Conservation (phyloP, 2,888 invertebrate genomes). For the Resseliella maxima region DNA sequence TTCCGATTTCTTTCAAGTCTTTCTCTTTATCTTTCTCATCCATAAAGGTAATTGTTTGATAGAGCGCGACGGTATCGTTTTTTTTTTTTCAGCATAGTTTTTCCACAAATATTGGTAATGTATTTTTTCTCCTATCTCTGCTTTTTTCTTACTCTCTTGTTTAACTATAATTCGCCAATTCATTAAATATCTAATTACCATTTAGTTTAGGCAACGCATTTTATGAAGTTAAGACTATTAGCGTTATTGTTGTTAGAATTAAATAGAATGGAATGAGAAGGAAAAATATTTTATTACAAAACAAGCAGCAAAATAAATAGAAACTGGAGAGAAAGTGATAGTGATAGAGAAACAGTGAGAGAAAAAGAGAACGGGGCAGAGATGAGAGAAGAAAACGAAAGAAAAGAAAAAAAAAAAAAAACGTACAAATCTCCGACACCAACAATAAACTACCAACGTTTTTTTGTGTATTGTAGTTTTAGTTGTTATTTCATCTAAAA, state of each 20-base stretch:
- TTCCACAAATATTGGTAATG: not conserved
- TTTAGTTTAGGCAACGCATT: not conserved
- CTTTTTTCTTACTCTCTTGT: too few species aligned
- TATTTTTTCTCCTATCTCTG: too few species aligned
- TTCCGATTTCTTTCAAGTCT: too few species aligned
- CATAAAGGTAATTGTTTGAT: not conserved
- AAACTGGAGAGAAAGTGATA: too few species aligned
- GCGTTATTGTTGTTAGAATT: not conserved
- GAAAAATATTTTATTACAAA: not conserved
- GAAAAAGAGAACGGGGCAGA: not conserved
- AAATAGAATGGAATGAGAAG: not conserved
- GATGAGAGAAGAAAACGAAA: too few species aligned
- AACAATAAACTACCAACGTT: not conserved
- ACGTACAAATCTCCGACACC: too few species aligned
- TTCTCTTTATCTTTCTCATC: too few species aligned
- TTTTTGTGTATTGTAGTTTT: not conserved
- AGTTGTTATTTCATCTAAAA: not conserved
- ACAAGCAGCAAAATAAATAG: too few species aligned
- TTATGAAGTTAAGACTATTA: not conserved
- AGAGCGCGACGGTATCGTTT: not conserved
- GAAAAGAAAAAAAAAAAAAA: not conserved
- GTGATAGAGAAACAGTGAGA: too few species aligned
- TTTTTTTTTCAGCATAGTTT: not conserved
- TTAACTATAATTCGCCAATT: not conserved
- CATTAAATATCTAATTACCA: constrained; percentile 12